Evolutionary conservation across 1,140 invertebrate genomes (phyloP), one percentile per base, ranked within the genome.

Genomic region (Drosophila navojoa): DNA sequence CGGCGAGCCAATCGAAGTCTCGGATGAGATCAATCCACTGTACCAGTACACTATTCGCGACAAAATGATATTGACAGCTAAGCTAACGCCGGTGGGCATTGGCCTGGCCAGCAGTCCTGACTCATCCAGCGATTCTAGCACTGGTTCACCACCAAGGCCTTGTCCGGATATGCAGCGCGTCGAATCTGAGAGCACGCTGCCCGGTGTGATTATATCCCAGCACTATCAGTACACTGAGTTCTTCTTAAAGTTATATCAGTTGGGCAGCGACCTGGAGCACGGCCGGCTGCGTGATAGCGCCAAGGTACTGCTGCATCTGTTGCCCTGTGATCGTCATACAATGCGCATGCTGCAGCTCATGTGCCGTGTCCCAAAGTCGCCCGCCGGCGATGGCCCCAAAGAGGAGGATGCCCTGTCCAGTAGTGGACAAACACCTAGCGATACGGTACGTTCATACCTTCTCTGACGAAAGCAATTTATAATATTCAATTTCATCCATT

Each of bases 21-120:
- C 94, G 44, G 97, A 98, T 79, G 98, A 99, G 92, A 95, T 96
- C 76, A 97, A 97, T 94, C 94, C 98, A 16, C 94, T 99, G 38
- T 96, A 96, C 15, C 96, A 98, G 90, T 95, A 98, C 85, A 96
- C 96, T 49, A 94, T 98, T 50, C 93, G 97, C 77, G 98, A 99
- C 93, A 99, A 99, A 95, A 96, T 96, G 94, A 96, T 98, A 54
- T 94, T 99, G 67, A 96, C 96, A 71, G 98, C 96, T 13, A 99
- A 99, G 92, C 92, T 98, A 25, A 95, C 95, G 76, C 96, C 96
- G 89, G 94, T 95, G 25, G 96, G 96, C 78, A 94, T 95, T 22
- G 97, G 97, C 71, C 95, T 97, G 92, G 95, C 96, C 25, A 97
- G 96, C 84, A 97, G 96, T 60, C 97, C 97, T 27, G 96, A 94